Base-by-base conservation (phyloP, 2,888 invertebrate genomes). In the Andricus curvator region DNA sequence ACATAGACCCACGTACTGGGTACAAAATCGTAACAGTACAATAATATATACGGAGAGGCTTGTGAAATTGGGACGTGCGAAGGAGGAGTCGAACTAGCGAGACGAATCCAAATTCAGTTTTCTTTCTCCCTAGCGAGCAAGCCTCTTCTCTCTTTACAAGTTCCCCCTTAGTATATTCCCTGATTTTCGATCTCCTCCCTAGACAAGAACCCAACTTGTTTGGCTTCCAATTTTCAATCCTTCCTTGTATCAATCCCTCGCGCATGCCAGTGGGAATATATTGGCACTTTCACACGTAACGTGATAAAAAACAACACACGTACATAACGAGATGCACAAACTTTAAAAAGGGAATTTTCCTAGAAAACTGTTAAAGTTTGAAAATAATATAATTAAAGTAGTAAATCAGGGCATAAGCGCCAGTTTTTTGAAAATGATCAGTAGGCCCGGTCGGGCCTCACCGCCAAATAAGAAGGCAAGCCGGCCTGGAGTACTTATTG, bases 61-160 rank as follows among this genome's bases (percentile, higher is more conserved):
- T 70, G 48, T n/a, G 25, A 70, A 70, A 70, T 48, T 44, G 68
- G 68, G 48, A 48, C 48, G 48, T 70, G 68, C 17, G 48, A 70
- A 70, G 68, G 20, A 65, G 65, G 48, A 70, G 68, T 51, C 68
- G 68, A 70, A 70, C 48, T 8, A 29, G 25, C 68, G 48, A 70
- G 48, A 70, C 68, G 48, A 48, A 48, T 29, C 68, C 68, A 70
- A 70, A 70, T 70, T 70, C 29, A 70, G 68, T 70, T 70, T 70
- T 48, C 68, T 48, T 41, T 70, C n/a, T 70, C 48, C 48, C 68
- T 6, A 70, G 68, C 25, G 48, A 48, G 44, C 68, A 17, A 70
- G 48, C 25, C 48, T 20, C 29, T 41, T 66, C n/a, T 66, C 48
- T 67, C 44, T 68, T 22, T 20, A 20, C 29, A 70, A 25, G 48